Percentiles rank a stretch among this genome's conserved stretches.
phyloP scores from a whole-genome alignment of 2,113 vertebrate genomes.

The Microtus richardsoni region DNA sequence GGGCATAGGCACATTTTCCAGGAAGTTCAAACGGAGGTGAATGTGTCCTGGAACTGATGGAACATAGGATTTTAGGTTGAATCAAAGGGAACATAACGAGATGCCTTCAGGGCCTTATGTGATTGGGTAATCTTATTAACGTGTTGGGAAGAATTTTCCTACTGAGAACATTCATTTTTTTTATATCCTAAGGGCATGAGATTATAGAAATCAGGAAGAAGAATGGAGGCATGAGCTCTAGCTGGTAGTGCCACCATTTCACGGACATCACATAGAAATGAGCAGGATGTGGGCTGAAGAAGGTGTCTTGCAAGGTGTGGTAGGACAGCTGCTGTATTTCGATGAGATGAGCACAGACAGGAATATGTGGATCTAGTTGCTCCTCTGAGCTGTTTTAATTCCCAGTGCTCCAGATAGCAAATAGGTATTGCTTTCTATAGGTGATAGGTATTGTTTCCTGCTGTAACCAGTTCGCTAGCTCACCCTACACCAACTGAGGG shows the following conservation, averaged over 20 bases:
- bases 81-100: background rate
- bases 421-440: background rate
- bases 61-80: background rate
- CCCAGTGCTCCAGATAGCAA: background rate
- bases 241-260: background rate
- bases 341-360: background rate
- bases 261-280: background rate
- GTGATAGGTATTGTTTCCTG: no score
- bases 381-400: background rate
- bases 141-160: background rate
- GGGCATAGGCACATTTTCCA: background rate
- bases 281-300: background rate
- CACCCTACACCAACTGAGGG: background rate
- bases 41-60: background rate
- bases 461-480: background rate
- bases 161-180: conserved; percentile 22
- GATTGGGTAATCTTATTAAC: background rate
- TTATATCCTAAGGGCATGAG: conserved; percentile 3
- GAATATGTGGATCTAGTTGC: no score
- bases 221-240: background rate
- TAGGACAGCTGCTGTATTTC: background rate
- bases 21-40: background rate
- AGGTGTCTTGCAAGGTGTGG: background rate
- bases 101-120: background rate
- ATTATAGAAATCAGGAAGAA: conserved; percentile 45